A percentile compares a stretch with the other conserved stretches of the same genome.
phyloP scores from a whole-genome alignment of 2,797 vertebrate genomes.

The Otolemur crassicaudatus region DNA sequence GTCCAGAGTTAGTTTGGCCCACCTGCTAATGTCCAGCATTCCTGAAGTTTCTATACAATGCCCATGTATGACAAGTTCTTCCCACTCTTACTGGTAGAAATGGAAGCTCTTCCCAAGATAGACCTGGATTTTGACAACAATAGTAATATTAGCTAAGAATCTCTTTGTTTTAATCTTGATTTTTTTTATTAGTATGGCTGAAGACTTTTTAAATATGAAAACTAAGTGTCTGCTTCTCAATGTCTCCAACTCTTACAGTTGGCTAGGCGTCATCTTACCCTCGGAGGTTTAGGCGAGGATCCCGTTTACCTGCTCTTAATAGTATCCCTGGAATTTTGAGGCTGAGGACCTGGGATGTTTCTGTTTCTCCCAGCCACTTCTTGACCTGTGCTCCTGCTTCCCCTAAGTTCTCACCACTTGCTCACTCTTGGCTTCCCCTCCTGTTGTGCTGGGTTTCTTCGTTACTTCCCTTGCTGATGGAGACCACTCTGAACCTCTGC shows the following conservation, averaged over 20 bases:
- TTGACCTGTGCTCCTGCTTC: background rate
- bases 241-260: background rate
- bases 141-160: background rate
- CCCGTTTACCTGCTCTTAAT: background rate
- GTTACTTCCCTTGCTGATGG: background rate
- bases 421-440: background rate
- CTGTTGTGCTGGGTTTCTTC: background rate
- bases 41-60: background rate
- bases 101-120: background rate
- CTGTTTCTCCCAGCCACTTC: background rate
- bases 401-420: too few species aligned
- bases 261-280: background rate
- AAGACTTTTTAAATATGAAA: background rate
- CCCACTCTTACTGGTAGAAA: background rate
- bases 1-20: background rate
- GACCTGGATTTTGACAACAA: background rate
- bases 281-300: background rate
- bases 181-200: background rate
- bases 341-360: background rate
- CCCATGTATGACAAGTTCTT: background rate
- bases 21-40: background rate
- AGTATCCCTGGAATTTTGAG: background rate
- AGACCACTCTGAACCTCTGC: background rate
- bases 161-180: background rate
- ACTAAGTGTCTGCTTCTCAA: background rate